Evolutionary conservation across 2,113 vertebrate genomes (phyloP), one percentile per base, ranked within the genome.

Genomic region (Leptobrachium leishanense): DNA sequence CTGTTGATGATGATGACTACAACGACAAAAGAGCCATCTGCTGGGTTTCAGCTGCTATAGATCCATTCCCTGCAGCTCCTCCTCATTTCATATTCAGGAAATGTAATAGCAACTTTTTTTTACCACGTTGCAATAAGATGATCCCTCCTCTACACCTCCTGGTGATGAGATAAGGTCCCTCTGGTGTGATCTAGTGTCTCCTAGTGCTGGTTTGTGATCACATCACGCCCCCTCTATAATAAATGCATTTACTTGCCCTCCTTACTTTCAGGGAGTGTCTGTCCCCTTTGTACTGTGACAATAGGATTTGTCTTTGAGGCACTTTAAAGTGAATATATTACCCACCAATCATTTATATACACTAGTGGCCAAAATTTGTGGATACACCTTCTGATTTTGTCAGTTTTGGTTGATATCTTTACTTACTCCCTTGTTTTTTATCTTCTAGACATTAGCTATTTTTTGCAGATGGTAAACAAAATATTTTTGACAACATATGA

Each of bases 1-100:
- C 63, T 68, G 50, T 62, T 77, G 65, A 59, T 43, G 78, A 68
- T 73, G 78, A 46, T 62, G 74, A 74, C 72, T 50, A 64, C 71
- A 74, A 80, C 53, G 74, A 54, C 40, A 68, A 74, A 53, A 63
- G n/a, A 59, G 55, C 53, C 78, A 74, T 80, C 78, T 80, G 78
- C 72, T 80, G 64, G 2, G 15, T 57, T 62, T 43, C 62, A 11
- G 53, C 77, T 79, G 62, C 3, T 74, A 74, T 63, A 74, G 46
- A 59, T 80, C 68, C 78, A 46, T 13, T 53, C 40, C 12, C 78
- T 39, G 43, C 39, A 68, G 64, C 78, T 80, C 78, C 78, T 80
- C 78, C 78, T 80, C 39, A 74, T 74, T 80, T 74, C 63, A 74
- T 50, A 74, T 68, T 39, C 78, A 80, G 78, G 78, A 80, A 80